Evolutionary conservation across 2,888 invertebrate species (phyloP), one percentile per base, ranked within the genome.

Genomic region (Helicoverpa assulta): DNA sequence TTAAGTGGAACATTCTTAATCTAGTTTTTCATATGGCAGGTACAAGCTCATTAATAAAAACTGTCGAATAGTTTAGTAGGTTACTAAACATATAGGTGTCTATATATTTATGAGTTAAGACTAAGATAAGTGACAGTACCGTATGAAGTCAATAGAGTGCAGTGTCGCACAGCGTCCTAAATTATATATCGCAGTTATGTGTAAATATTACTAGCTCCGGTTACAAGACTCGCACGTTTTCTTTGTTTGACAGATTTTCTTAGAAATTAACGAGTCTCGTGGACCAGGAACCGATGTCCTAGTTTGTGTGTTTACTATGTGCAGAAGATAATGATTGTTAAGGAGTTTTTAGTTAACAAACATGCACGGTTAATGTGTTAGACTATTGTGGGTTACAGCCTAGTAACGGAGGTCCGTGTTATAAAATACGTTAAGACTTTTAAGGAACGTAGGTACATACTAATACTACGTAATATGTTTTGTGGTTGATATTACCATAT

Each of bases 211-310:
- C 52, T 12, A 50, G 71, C 54, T 12, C 26, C 29, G 71, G 83
- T 81, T 76, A 86, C 83, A 80, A 81, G 82, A 80, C 83, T 86
- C 76, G 70, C 58, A 66, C 76, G 79, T 78, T 78, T 80, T 86
- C 86, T 88, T 90, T 90, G 89, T 88, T 85, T 81, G 78, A 79
- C 74, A 72, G 80, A 81, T 88, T 86, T 88, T 85, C 86, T 87
- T 85, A 85, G 83, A 88, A 89, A 85, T 87, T 86, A 86, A 87
- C 88, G 75, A 80, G 70, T 76, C 82, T 76, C 76, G 75, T 76
- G 79, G 67, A 78, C 71, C 70, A 71, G 70, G 70, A 53, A 69
- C 71, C 40, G 29, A 78, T 75, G 83, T 70, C 78, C 83, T 54
- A 78, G 64, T 76, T 78, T 58, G 47, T 67, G 52, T 73, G 60